phyloP scores from a whole-genome alignment of 2,113 vertebrate species.

The Morphnarchus princeps region DNA sequence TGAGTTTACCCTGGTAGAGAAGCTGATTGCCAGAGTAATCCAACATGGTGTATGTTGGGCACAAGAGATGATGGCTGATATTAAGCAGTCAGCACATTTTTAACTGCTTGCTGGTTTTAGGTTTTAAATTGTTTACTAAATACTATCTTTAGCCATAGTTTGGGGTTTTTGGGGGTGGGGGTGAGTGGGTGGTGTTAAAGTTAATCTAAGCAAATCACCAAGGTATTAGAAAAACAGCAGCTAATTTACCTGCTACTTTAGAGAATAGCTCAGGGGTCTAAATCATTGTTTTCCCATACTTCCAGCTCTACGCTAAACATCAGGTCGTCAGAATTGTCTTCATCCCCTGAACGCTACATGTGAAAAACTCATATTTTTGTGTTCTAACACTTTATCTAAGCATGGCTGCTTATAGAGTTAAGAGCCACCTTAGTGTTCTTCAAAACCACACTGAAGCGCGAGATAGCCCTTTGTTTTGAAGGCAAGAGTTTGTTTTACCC shows the following conservation, averaged over 20 bases:
- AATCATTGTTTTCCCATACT: not conserved
- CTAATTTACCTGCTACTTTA: not conserved
- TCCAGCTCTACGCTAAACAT: not conserved
- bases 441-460: not conserved
- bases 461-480: not conserved
- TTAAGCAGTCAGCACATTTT: not conserved
- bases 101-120: not conserved
- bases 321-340: not conserved
- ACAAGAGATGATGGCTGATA: not conserved
- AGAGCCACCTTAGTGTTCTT: not conserved
- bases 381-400: not conserved
- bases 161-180: rapidly evolving
- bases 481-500: not conserved
- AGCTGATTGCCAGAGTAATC: not conserved
- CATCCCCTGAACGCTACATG: not conserved
- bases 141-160: not conserved
- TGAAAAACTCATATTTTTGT: not conserved
- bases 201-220: not conserved
- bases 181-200: not conserved
- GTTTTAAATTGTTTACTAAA: not conserved
- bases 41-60: rapidly evolving
- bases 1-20: not conserved
- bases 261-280: not conserved
- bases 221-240: not conserved
- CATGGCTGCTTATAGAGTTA: not conserved